Evolutionary conservation across 2,797 vertebrate species (phyloP).

Genomic region (Bryconaethiops microstoma): DNA sequence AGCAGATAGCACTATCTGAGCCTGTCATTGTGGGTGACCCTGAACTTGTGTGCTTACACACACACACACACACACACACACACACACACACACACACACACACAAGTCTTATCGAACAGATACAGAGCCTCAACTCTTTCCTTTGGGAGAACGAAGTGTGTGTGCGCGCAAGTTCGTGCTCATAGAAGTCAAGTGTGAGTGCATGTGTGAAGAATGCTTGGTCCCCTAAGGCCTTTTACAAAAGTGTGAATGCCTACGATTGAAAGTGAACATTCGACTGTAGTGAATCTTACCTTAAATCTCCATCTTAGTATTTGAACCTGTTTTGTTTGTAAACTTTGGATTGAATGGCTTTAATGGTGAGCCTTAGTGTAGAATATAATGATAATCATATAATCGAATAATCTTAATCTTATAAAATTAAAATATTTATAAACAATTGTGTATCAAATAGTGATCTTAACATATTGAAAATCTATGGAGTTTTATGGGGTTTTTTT

Average conservation of each 20-base stretch:
- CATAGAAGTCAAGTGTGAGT: conserved; percentile 1
- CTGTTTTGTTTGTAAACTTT: too few species aligned
- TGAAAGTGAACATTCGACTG: conserved; percentile 7
- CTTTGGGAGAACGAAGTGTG: conserved; percentile 46
- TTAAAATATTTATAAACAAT: too few species aligned
- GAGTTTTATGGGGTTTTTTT: too few species aligned
- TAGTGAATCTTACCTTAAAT: neutral
- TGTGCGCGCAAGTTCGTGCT: conserved; percentile 18
- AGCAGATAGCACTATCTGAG: conserved; percentile 81
- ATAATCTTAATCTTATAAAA: too few species aligned
- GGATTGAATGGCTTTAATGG: too few species aligned
- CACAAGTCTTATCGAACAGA: conserved; percentile 46
- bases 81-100: conserved; percentile 22
- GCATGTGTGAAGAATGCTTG: conserved; percentile 25
- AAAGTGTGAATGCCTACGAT: conserved; percentile 10
- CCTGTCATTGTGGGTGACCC: conserved; percentile 78
- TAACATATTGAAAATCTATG: too few species aligned
- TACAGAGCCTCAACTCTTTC: conserved; percentile 51
- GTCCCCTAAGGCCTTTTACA: conserved; percentile 23
- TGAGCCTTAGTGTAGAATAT: too few species aligned
- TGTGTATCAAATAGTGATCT: too few species aligned
- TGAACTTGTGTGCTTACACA: conserved; percentile 59
- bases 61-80: conserved; percentile 14
- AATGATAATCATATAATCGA: too few species aligned
- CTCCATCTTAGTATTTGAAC: neutral